These are phyloP conservation scores for Amblyjoppa proteus DNA, from an alignment of 2,888 invertebrate genomes.

Conservation along the genomic window DNA sequence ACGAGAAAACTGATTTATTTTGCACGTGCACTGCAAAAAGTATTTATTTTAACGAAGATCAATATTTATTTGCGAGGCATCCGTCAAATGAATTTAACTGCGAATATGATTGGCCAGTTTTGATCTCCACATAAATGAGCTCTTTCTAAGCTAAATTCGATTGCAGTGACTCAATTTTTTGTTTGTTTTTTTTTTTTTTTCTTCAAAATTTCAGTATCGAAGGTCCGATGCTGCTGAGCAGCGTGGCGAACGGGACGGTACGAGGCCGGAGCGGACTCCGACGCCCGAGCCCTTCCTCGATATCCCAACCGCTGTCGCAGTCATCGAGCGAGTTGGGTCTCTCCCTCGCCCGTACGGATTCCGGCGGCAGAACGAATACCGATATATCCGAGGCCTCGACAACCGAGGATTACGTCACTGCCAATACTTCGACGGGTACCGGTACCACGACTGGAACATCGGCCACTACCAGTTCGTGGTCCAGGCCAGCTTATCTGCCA, in stretches of 20 bases:
- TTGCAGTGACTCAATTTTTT: slow-evolving; percentile 79
- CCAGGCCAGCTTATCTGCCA: slow-evolving; percentile 84
- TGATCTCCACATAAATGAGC: too few species aligned
- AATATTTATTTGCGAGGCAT: too few species aligned
- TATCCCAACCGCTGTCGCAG: slow-evolving; percentile 82
- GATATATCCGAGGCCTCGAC: slow-evolving; percentile 95
- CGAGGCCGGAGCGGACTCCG: slow-evolving; percentile 79
- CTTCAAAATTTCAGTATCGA: slow-evolving; percentile 84
- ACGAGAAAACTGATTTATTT: too few species aligned
- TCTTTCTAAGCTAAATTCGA: neutral
- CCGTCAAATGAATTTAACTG: too few species aligned
- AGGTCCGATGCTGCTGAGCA: slow-evolving; percentile 70
- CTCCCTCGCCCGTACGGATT: slow-evolving; percentile 89
- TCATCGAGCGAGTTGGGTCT: slow-evolving; percentile 85
- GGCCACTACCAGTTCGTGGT: slow-evolving; percentile 85
- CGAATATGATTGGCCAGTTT: too few species aligned
- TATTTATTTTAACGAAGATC: neutral
- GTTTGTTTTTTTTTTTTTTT: slow-evolving; percentile 79
- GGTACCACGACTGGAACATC: slow-evolving; percentile 85
- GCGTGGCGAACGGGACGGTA: slow-evolving; percentile 74
- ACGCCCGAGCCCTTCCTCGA: slow-evolving; percentile 80
- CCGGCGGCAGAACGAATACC: slow-evolving; percentile 90
- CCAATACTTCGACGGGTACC: slow-evolving; percentile 88
- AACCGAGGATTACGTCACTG: slow-evolving; percentile 95
- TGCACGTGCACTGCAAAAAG: too few species aligned